These are phyloP conservation scores for Halesus radiatus DNA, from an alignment of 1,140 invertebrate species.

Conservation along the genomic window DNA sequence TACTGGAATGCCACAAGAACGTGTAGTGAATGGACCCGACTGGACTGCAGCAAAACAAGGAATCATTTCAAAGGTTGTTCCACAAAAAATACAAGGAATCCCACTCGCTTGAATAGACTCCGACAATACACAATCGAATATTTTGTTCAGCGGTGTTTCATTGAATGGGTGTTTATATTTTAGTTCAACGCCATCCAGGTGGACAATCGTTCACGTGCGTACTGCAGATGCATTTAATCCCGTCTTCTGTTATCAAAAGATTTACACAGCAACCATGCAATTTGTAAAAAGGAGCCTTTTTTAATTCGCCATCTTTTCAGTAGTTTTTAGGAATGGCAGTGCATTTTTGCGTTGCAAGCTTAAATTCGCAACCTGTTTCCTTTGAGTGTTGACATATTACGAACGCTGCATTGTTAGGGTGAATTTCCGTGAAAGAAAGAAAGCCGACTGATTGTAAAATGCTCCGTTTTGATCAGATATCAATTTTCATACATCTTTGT, in stretches of 20 bases:
- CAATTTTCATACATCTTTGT: not conserved
- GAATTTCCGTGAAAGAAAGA: conserved; percentile 27
- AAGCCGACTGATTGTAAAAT: conserved; percentile 29
- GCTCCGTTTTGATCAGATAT: conserved; percentile 1
- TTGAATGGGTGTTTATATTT: not conserved
- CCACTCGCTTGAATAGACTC: too few relatives aligned
- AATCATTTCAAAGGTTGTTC: not conserved
- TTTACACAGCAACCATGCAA: not conserved
- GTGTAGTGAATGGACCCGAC: conserved; percentile 30
- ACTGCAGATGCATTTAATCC: conserved; percentile 14
- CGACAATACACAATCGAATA: too few relatives aligned
- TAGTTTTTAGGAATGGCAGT: too few relatives aligned
- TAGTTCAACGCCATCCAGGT: not conserved
- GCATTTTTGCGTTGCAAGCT: not conserved
- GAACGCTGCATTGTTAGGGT: not conserved
- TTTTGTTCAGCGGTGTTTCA: too few relatives aligned
- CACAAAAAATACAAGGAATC: not conserved
- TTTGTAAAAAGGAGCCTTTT: not conserved
- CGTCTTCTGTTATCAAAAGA: not conserved
- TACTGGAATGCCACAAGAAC: conserved; percentile 40
- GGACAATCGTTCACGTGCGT: conserved; percentile 40
- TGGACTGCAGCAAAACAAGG: not conserved
- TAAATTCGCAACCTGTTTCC: not conserved
- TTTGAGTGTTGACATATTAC: not conserved
- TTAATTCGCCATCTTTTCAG: too few relatives aligned